Conservation (phyloP, 2,113 vertebrate species). For the Hippocampus guttulatus region DNA sequence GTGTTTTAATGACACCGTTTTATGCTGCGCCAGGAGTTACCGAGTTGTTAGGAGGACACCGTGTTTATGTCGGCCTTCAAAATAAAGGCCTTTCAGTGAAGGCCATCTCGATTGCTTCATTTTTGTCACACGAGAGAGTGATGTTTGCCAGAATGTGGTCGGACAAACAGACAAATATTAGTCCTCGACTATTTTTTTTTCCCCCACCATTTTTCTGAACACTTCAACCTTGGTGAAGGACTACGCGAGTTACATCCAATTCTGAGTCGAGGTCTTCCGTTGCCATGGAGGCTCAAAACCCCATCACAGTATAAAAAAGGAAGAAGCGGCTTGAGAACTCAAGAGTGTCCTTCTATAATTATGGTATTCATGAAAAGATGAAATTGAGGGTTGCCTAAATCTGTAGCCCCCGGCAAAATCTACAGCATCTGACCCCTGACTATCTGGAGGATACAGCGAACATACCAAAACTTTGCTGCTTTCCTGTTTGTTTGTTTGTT, state of each 20-base stretch:
- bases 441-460: conserved; percentile 70
- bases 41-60: not conserved
- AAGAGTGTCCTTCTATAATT: conserved; percentile 64
- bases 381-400: conserved; percentile 67
- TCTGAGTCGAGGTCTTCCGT: conserved; percentile 24
- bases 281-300: conserved; percentile 34
- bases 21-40: no score
- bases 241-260: not conserved
- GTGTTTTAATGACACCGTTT: no score
- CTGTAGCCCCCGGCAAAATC: conserved; percentile 75
- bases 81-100: not conserved
- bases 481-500: conserved; percentile 28
- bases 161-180: not conserved
- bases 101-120: not conserved
- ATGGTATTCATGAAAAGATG: conserved; percentile 73
- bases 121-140: not conserved
- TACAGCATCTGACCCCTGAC: conserved; percentile 80
- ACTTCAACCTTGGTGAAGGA: not conserved
- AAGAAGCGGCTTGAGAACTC: conserved; percentile 57
- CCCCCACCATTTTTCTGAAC: not conserved
- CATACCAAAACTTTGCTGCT: conserved; percentile 76
- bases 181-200: not conserved
- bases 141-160: not conserved
- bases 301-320: conserved; percentile 33
- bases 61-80: not conserved